Evolutionary conservation across 2,113 vertebrate genomes (phyloP).

Genomic region (Coptodon rendalli): DNA sequence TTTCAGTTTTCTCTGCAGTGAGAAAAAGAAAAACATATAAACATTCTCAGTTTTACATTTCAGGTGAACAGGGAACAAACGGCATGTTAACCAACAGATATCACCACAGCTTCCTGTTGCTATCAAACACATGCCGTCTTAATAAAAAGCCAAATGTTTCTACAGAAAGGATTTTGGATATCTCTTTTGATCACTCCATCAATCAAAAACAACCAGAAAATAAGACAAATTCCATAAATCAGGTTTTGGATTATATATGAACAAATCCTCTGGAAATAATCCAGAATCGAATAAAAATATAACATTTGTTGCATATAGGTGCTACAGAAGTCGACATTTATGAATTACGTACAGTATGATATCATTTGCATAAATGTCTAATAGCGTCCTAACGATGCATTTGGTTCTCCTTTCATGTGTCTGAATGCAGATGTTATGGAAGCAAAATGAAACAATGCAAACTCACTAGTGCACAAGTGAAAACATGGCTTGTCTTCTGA

Average conservation of each 20-base stretch:
- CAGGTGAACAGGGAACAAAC: background rate
- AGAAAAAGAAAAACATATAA: background rate
- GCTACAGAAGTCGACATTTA: background rate
- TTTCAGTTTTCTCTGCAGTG: background rate
- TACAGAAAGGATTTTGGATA: background rate
- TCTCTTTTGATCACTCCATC: background rate
- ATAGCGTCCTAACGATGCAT: background rate
- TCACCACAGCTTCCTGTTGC: background rate
- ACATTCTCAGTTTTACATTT: background rate
- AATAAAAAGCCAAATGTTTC: background rate
- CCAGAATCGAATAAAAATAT: background rate
- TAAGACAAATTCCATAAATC: background rate
- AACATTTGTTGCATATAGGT: background rate
- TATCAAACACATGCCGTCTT: background rate
- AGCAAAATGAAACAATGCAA: background rate
- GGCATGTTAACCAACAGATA: background rate
- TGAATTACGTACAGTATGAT: background rate
- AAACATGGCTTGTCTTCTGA: background rate
- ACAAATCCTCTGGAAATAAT: background rate
- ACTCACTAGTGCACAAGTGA: background rate
- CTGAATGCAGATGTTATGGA: background rate
- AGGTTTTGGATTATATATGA: background rate
- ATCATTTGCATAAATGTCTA: background rate
- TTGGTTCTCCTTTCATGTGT: background rate
- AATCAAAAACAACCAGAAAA: background rate